A percentile compares a stretch with the other conserved stretches of the same genome.
These are phyloP conservation scores for Pagrus major DNA, from an alignment of 2,113 vertebrate species.

Conservation along the genomic window DNA sequence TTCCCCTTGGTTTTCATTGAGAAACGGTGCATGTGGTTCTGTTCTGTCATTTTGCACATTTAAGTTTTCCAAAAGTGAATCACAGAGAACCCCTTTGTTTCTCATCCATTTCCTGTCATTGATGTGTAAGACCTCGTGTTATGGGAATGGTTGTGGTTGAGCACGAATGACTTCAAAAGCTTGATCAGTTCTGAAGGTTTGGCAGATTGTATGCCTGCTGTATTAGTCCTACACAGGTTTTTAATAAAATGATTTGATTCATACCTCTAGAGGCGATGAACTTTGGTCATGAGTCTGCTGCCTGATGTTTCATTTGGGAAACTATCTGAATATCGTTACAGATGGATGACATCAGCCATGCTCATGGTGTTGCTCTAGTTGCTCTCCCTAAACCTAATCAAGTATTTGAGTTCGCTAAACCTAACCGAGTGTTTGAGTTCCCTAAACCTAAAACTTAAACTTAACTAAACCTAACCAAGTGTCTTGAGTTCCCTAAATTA, in stretches of 20 bases:
- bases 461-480: too few species aligned
- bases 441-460: too few species aligned
- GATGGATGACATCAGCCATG: background rate
- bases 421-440: too few species aligned
- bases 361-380: too few species aligned
- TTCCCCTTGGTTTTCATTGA: background rate
- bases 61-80: slow-evolving; percentile 53
- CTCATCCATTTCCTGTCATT: slow-evolving; percentile 7
- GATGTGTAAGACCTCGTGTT: slow-evolving; percentile 24
- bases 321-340: background rate
- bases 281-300: slow-evolving; percentile 1
- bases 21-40: slow-evolving; percentile 38
- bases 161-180: background rate
- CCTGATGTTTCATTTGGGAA: background rate
- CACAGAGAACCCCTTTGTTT: background rate
- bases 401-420: too few species aligned
- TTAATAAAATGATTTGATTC: slow-evolving; percentile 66
- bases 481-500: too few species aligned
- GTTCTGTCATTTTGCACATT: slow-evolving; percentile 49
- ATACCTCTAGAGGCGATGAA: slow-evolving; percentile 30
- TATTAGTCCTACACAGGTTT: slow-evolving; percentile 48
- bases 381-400: too few species aligned
- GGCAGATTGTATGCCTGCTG: slow-evolving; percentile 44
- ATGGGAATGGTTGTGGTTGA: slow-evolving; percentile 17
- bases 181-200: slow-evolving; percentile 21